Evolutionary conservation across 92 coral and sea anemone species (phyloP), one percentile per base, ranked within the genome.

Genomic region (Metridium senile): DNA sequence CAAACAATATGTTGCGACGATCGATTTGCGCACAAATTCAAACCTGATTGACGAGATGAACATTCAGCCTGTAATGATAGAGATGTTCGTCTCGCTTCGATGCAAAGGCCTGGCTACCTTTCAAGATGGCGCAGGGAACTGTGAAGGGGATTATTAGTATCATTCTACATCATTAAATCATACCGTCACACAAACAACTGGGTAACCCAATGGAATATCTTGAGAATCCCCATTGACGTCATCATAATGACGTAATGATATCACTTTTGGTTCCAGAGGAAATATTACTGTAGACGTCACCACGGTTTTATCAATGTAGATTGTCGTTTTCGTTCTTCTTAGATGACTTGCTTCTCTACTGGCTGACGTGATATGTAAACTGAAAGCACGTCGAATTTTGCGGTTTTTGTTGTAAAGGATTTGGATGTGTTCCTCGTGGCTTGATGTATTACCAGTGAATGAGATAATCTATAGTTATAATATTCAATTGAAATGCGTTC

Each of bases 131-230:
- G 49, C 8, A 4, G 49, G 49, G 49, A 13, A 39, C 13, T 39
- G 13, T 4, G 49, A 39, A 39, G 13, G 6, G 49, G 49, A 13
- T 39, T n/a, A n/a, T n/a, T n/a, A n/a, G 49, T 39, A 39, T 39
- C 49, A 39, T 39, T 39, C 13, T 4, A 39, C 13, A 39, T 13
- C 49, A 39, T 39, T 6, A 6, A 13, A 39, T n/a, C 95, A 82
- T 85, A 96, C 99, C 93, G 99, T 96, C 17, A 96, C 97, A 74
- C 99, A 96, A 21, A 96, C 85, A 19, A 93, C 75, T 10, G 99
- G 99, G 75, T 96, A 96, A 21, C 99, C 99, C 57, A 76, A 89
- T 1, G 84, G 56, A 26, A 89, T 86, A 51, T 87, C 93, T 26
- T 73, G 54, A 9, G 81, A 73, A 1, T 89, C 84, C 29, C 84